Evolutionary conservation across 2,113 vertebrate genomes (phyloP).

Genomic region (Prietella phreatophila): DNA sequence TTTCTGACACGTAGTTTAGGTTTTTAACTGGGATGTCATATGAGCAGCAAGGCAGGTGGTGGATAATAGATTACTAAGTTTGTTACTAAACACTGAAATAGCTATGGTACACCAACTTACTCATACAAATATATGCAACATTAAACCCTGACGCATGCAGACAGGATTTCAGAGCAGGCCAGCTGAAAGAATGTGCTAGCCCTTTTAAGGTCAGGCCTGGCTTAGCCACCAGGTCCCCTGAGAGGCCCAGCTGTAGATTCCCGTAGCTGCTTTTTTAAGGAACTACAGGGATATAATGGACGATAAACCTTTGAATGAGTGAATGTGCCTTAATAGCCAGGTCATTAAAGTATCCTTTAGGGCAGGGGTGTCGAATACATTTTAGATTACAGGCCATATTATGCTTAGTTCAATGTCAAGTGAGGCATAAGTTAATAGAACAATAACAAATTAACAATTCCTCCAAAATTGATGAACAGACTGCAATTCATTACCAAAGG

Average conservation of each 20-base stretch:
- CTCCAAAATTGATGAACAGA: neutral
- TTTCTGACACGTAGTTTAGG: neutral
- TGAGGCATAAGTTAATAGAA: neutral
- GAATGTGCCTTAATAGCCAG: neutral
- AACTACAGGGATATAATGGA: constrained; percentile 26
- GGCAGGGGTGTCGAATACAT: neutral
- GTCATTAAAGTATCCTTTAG: constrained; percentile 5
- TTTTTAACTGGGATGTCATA: constrained; percentile 1
- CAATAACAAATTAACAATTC: neutral
- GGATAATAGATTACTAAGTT: constrained; percentile 8
- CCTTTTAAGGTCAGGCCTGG: constrained; percentile 68
- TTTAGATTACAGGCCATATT: neutral
- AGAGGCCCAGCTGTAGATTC: constrained; percentile 43
- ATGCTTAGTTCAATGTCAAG: neutral
- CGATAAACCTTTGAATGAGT: constrained; percentile 35
- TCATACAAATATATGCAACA: constrained; percentile 22
- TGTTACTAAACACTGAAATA: constrained; percentile 13
- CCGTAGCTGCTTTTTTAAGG: constrained; percentile 27
- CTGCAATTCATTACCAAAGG: neutral
- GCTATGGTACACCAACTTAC: constrained; percentile 4
- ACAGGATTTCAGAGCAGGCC: constrained; percentile 28
- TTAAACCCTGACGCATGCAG: constrained; percentile 3
- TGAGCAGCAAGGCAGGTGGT: neutral
- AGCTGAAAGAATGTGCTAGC: constrained; percentile 50
- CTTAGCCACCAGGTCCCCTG: constrained; percentile 53